Percentiles rank a stretch among this genome's conserved stretches.
Evolutionary conservation across 2,888 invertebrate genomes (phyloP).

Genomic region (Phalera bucephala): DNA sequence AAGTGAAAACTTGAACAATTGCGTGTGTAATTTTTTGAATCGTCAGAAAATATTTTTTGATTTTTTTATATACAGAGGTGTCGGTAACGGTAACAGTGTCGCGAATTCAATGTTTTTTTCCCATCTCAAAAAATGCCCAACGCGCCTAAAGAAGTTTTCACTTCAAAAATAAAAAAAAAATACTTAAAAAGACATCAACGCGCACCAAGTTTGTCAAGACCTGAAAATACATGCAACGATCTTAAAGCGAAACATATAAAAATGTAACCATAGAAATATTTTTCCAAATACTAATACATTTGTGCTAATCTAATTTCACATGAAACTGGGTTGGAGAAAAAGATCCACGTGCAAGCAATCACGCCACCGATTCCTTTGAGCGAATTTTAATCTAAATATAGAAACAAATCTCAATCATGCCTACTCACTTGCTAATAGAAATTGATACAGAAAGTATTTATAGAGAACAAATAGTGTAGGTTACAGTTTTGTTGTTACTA

Average conservation of each 20-base stretch:
- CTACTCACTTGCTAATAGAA: background rate
- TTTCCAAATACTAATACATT: no score
- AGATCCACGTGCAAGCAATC: slow-evolving; percentile 61
- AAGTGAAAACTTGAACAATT: no score
- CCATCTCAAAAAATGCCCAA: no score
- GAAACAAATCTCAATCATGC: slow-evolving; percentile 17
- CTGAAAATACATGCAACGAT: background rate
- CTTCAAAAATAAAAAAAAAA: background rate
- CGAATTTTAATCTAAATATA: slow-evolving; percentile 50
- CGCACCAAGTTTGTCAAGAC: slow-evolving; percentile 9
- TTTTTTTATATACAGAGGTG: no score
- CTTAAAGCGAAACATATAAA: no score
- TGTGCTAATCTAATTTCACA: slow-evolving; percentile 5
- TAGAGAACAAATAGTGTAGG: background rate
- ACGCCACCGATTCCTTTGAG: slow-evolving; percentile 35
- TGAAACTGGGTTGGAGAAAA: slow-evolving; percentile 18
- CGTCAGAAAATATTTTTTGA: no score
- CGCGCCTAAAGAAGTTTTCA: no score
- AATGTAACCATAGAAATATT: no score
- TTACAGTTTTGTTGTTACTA: no score
- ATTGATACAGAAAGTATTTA: background rate
- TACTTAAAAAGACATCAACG: slow-evolving; percentile 34
- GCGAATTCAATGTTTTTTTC: no score
- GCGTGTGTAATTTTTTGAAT: no score
- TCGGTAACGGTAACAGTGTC: no score